A percentile compares a stretch with the other conserved stretches of the same genome.
These are phyloP conservation scores for Zaprionus ornatus DNA, from an alignment of 1,140 invertebrate genomes.

Conservation along the genomic window DNA sequence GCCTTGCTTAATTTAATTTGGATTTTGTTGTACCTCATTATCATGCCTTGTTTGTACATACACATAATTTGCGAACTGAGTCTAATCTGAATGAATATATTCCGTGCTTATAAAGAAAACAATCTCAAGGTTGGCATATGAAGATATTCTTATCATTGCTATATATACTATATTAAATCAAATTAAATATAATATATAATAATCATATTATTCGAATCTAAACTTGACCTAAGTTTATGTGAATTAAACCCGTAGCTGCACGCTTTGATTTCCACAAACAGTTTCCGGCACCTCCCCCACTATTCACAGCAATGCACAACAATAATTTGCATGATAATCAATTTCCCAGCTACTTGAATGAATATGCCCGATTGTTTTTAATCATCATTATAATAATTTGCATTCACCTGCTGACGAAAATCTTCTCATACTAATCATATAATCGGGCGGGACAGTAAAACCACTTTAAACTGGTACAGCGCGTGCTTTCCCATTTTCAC, in stretches of 20 bases:
- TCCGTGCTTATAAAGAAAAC: background rate
- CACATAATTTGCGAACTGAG: background rate
- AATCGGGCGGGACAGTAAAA: background rate
- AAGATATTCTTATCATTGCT: background rate
- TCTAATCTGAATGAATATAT: background rate
- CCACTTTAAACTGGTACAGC: slow-evolving; percentile 15
- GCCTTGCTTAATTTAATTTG: background rate
- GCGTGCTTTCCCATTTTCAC: slow-evolving; percentile 7
- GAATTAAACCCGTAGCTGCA: background rate
- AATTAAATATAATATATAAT: background rate
- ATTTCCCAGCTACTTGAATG: slow-evolving; percentile 22
- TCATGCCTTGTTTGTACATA: background rate
- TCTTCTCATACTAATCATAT: slow-evolving; percentile 26
- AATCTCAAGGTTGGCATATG: background rate
- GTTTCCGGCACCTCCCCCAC: background rate
- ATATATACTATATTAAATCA: background rate
- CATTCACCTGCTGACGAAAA: slow-evolving; percentile 22
- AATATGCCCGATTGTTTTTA: slow-evolving; percentile 41
- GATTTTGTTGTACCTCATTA: background rate
- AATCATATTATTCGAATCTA: background rate
- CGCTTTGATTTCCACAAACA: background rate
- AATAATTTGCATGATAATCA: slow-evolving; percentile 36
- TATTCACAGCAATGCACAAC: slow-evolving; percentile 17
- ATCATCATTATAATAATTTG: slow-evolving; percentile 38
- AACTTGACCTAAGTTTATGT: slow-evolving; percentile 8